A percentile compares a stretch with the other conserved stretches of the same genome.
phyloP scores from a whole-genome alignment of 2,797 vertebrate genomes.

The Crax fasciolata region DNA sequence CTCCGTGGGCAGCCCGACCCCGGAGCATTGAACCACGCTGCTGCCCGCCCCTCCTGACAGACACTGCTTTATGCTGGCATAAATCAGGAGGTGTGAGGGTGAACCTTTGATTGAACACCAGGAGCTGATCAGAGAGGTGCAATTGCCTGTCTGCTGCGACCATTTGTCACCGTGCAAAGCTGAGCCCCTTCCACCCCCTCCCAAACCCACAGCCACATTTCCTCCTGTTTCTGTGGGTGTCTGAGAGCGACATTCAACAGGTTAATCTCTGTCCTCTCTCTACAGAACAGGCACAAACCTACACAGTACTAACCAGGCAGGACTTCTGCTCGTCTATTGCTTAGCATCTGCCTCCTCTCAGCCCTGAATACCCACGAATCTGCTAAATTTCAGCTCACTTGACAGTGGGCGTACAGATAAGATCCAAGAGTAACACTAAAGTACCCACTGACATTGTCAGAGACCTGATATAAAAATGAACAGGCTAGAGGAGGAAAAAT shows the following conservation, averaged over 20 bases:
- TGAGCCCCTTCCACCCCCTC: background rate
- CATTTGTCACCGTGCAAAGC: background rate
- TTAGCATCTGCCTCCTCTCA: background rate
- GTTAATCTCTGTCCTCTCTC: background rate
- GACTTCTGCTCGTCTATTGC: background rate
- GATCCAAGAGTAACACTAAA: background rate
- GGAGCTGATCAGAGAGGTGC: background rate
- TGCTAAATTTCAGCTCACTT: background rate
- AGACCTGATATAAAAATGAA: background rate
- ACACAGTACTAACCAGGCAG: fast-evolving
- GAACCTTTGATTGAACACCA: background rate
- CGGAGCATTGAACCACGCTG: background rate
- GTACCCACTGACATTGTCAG: background rate
- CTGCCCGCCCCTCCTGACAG: background rate
- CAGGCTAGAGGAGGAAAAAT: background rate
- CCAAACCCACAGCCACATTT: background rate
- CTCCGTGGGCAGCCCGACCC: background rate
- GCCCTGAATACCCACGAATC: background rate
- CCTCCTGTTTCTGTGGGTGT: background rate
- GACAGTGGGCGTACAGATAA: background rate
- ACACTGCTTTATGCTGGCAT: background rate
- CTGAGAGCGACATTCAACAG: background rate
- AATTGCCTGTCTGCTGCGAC: background rate
- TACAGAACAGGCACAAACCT: background rate
- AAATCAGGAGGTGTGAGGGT: background rate